Conservation (phyloP, 2,113 vertebrate genomes). For the Cygnus buccinator region DNA sequence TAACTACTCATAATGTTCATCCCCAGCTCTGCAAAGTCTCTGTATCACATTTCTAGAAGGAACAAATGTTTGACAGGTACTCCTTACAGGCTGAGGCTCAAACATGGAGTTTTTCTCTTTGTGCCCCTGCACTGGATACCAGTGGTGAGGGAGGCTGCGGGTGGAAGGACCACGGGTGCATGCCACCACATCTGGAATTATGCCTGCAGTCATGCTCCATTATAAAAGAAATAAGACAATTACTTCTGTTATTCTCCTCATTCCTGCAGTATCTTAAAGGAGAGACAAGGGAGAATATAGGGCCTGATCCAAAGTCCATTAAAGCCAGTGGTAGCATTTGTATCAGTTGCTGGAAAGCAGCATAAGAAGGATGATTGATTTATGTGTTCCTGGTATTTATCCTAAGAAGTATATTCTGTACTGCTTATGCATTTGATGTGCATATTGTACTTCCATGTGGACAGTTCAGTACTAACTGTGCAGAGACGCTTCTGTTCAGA, state of each 20-base stretch:
- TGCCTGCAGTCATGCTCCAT: background rate
- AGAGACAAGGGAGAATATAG: background rate
- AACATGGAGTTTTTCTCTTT: background rate
- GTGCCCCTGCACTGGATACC: background rate
- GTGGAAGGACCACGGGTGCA: fast-evolving
- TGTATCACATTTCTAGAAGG: background rate
- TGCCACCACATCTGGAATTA: background rate
- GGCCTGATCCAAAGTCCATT: background rate
- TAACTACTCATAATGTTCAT: background rate
- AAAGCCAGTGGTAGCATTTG: background rate
- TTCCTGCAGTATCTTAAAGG: background rate
- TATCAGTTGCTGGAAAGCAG: background rate
- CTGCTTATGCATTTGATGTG: background rate
- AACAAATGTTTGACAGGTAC: background rate
- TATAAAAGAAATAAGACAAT: background rate
- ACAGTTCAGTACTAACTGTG: background rate
- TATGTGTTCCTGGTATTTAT: background rate
- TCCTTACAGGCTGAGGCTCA: conserved; percentile 19
- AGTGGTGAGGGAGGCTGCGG: background rate
- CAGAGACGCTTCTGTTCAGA: background rate
- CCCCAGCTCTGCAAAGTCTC: background rate
- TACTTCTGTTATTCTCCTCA: fast-evolving
- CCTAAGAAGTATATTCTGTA: background rate
- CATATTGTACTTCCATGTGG: background rate
- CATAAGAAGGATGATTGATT: background rate